phyloP scores from a whole-genome alignment of 2,888 invertebrate species.

The Zygogramma bicolorata region DNA sequence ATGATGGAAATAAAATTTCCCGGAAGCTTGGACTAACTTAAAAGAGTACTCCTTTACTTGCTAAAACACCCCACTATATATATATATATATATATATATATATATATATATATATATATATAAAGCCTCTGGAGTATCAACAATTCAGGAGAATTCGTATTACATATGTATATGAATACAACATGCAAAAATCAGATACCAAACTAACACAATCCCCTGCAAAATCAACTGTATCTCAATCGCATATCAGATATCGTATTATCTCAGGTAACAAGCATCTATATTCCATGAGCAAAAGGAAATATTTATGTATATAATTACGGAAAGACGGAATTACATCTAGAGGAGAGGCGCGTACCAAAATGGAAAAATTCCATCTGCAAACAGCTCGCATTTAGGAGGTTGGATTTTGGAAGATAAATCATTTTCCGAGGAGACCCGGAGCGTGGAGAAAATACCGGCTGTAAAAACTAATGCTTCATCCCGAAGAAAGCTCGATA shows the following conservation, averaged over 20 bases:
- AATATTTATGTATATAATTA: slow-evolving; percentile 39
- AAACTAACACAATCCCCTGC: neutral
- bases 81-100: too few relatives aligned
- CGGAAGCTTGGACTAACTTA: too few relatives aligned
- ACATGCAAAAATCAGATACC: neutral
- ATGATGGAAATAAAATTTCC: too few relatives aligned
- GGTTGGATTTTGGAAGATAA: slow-evolving; percentile 43
- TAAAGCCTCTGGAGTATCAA: too few relatives aligned
- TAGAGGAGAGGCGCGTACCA: slow-evolving; percentile 21
- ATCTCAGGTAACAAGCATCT: neutral
- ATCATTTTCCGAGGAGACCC: slow-evolving; percentile 42
- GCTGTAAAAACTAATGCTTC: slow-evolving; percentile 45
- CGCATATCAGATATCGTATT: neutral
- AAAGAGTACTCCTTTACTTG: too few relatives aligned
- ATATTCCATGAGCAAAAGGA: slow-evolving; percentile 3
- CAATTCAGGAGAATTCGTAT: too few relatives aligned
- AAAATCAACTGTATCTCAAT: neutral
- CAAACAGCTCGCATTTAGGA: slow-evolving; percentile 40
- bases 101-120: too few relatives aligned
- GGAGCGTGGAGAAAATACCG: slow-evolving; percentile 40
- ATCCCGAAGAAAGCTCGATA: slow-evolving; percentile 39
- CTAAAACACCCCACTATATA: too few relatives aligned
- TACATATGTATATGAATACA: too few relatives aligned
- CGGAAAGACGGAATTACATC: slow-evolving; percentile 31
- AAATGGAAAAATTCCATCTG: slow-evolving; percentile 44